Conservation (phyloP, 64 coral and sea anemone genomes). For the Montipora cactus region DNA sequence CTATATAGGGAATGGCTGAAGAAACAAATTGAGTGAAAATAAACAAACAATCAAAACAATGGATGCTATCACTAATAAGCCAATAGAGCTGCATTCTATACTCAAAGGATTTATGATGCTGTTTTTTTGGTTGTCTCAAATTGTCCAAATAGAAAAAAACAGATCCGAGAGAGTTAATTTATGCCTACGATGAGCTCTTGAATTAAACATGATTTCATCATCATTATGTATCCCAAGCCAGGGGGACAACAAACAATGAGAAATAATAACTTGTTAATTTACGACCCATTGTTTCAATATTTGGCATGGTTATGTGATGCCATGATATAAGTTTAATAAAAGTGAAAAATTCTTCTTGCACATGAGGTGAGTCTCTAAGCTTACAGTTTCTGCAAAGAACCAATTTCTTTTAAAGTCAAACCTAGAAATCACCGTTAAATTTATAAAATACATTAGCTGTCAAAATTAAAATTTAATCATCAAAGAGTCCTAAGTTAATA, state of each 20-base stretch:
- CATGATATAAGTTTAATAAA: background rate
- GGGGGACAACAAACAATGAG: background rate
- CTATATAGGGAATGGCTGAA: too few relatives aligned
- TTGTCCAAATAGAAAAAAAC: background rate
- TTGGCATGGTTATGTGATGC: background rate
- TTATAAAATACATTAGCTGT: too few relatives aligned
- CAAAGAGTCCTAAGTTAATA: background rate
- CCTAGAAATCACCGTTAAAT: too few relatives aligned
- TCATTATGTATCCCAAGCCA: background rate
- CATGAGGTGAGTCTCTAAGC: too few relatives aligned
- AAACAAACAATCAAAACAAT: background rate
- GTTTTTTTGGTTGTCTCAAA: too few relatives aligned
- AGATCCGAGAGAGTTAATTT: background rate
- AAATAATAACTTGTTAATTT: background rate
- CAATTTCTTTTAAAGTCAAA: too few relatives aligned
- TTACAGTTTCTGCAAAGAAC: too few relatives aligned
- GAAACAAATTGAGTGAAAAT: too few relatives aligned
- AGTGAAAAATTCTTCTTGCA: background rate
- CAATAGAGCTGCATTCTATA: too few relatives aligned
- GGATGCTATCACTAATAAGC: background rate
- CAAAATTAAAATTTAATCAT: background rate
- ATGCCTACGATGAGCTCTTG: background rate
- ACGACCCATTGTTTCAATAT: background rate
- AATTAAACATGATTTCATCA: background rate
- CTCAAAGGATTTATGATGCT: too few relatives aligned